phyloP scores from a whole-genome alignment of 2,888 invertebrate species.

The Dicroscelio sp. region DNA sequence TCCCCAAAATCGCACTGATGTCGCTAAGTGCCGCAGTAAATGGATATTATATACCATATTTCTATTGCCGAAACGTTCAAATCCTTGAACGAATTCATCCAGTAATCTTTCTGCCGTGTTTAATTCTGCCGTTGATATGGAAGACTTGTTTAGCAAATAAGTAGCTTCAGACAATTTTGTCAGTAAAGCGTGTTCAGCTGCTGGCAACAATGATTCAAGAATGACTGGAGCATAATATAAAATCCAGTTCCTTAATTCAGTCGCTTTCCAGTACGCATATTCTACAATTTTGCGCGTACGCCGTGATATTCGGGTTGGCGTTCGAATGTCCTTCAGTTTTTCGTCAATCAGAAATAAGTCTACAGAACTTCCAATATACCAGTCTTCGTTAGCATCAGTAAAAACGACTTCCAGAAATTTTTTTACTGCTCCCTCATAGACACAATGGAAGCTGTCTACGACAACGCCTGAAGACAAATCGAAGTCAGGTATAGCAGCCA shows the following conservation, averaged over 20 bases:
- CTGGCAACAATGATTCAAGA: not conserved
- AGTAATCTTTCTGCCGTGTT: slow-evolving; percentile 44
- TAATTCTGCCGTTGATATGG: slow-evolving; percentile 35
- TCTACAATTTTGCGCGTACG: not conserved
- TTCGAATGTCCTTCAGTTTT: not conserved
- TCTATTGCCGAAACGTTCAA: slow-evolving; percentile 29
- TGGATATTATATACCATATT: too few relatives aligned
- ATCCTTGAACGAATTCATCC: slow-evolving; percentile 31
- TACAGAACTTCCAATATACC: slow-evolving; percentile 11
- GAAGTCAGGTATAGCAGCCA: not conserved
- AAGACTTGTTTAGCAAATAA: slow-evolving; percentile 36
- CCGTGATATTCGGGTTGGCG: slow-evolving; percentile 25
- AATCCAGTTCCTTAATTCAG: not conserved
- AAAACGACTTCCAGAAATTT: not conserved
- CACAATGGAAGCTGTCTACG: not conserved
- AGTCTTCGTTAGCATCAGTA: not conserved
- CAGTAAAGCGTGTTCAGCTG: not conserved
- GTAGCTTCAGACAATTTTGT: slow-evolving; percentile 34
- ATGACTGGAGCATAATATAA: not conserved
- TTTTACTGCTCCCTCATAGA: slow-evolving; percentile 15
- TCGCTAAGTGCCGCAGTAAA: too few relatives aligned
- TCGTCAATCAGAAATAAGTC: not conserved
- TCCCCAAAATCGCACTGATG: not conserved
- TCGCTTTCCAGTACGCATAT: not conserved
- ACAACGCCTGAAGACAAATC: slow-evolving; percentile 15